These are phyloP conservation scores for Drosophila sp. DNA, from an alignment of 1,140 invertebrate species.

Conservation along the genomic window DNA sequence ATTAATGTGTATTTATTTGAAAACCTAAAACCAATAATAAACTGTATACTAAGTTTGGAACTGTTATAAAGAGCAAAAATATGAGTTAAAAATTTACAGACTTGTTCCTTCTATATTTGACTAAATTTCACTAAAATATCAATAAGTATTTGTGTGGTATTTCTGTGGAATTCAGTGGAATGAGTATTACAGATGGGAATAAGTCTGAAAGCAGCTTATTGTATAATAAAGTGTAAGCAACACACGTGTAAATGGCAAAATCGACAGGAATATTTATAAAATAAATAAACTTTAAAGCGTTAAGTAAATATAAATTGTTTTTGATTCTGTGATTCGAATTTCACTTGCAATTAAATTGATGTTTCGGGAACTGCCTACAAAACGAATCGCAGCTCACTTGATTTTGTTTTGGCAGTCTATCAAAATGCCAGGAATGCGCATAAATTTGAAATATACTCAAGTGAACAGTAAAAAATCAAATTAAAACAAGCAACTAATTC, in stretches of 20 bases:
- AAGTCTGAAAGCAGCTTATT: slow-evolving; percentile 23
- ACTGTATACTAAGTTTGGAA: slow-evolving; percentile 51
- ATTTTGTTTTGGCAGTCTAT: slow-evolving; percentile 35
- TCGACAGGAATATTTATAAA: slow-evolving; percentile 78
- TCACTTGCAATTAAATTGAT: background rate
- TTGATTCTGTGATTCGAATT: background rate
- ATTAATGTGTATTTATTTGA: slow-evolving; percentile 40
- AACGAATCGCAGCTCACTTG: slow-evolving; percentile 18
- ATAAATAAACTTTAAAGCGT: slow-evolving; percentile 68
- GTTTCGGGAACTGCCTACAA: slow-evolving; percentile 27
- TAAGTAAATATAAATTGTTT: slow-evolving; percentile 33
- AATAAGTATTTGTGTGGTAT: background rate
- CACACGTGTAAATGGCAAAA: slow-evolving; percentile 72
- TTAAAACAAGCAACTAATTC: slow-evolving; percentile 71
- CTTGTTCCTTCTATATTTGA: background rate
- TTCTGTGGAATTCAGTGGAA: background rate
- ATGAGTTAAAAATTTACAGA: slow-evolving; percentile 34
- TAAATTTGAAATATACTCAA: slow-evolving; percentile 65
- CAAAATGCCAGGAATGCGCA: slow-evolving; percentile 49
- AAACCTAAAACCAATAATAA: slow-evolving; percentile 22
- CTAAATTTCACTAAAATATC: slow-evolving; percentile 7
- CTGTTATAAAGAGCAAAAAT: slow-evolving; percentile 40
- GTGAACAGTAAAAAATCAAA: slow-evolving; percentile 70
- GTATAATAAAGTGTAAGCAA: slow-evolving; percentile 50
- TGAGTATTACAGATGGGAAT: background rate